A percentile compares a stretch with the other conserved stretches of the same genome.
phyloP scores from a whole-genome alignment of 2,113 vertebrate species.

The Donacobius atricapilla region DNA sequence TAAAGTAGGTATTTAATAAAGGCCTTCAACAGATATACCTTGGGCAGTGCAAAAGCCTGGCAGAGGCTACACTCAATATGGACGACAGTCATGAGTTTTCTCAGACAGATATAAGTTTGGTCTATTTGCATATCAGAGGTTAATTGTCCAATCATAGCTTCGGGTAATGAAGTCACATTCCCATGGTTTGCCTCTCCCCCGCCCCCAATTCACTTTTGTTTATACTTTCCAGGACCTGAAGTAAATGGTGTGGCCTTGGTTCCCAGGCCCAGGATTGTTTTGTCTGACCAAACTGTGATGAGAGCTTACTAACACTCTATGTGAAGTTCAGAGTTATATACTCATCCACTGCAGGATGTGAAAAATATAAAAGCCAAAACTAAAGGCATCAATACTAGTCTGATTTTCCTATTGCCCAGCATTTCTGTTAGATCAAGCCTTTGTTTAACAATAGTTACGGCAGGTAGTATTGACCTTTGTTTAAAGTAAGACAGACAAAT shows the following conservation, averaged over 20 bases:
- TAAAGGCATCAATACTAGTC: not conserved
- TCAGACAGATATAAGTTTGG: not conserved
- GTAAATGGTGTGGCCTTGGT: not conserved
- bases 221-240: not conserved
- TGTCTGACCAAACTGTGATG: not conserved
- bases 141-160: not conserved
- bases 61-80: not conserved
- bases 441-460: not conserved
- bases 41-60: not conserved
- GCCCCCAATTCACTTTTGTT: not conserved
- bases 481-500: not conserved
- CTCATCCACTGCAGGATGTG: not conserved
- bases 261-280: not conserved
- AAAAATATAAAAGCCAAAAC: not conserved
- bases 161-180: not conserved
- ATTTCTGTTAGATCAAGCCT: not conserved
- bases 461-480: not conserved
- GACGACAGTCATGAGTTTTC: not conserved
- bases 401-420: not conserved
- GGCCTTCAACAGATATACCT: not conserved
- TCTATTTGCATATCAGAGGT: not conserved
- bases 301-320: not conserved
- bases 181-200: fast-evolving
- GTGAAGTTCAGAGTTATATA: too few species aligned
- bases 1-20: not conserved